These are phyloP conservation scores for Naja naja DNA, from an alignment of 2,113 vertebrate genomes.

Conservation along the genomic window DNA sequence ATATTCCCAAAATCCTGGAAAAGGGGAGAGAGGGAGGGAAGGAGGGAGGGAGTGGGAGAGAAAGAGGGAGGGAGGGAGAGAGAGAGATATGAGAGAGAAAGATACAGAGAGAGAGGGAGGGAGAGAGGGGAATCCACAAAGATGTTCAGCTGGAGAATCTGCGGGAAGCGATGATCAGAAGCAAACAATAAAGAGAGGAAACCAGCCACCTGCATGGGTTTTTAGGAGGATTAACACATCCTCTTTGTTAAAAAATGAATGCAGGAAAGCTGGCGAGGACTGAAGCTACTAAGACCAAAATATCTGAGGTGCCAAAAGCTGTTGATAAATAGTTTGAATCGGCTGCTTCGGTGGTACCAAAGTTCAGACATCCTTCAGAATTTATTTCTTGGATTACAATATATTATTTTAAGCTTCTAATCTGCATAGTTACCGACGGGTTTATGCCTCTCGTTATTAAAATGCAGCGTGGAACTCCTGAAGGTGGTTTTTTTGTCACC, in stretches of 20 bases:
- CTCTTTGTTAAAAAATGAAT: neutral
- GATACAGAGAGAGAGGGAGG: neutral
- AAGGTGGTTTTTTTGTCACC: neutral
- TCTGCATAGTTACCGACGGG: neutral
- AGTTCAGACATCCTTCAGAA: neutral
- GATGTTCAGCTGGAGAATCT: neutral
- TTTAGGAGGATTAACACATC: neutral
- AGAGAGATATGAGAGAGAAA: neutral
- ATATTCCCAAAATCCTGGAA: no score
- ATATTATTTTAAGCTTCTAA: neutral
- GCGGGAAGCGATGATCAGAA: neutral
- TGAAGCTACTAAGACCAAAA: neutral
- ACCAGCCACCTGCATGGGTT: neutral
- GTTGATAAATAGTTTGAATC: neutral
- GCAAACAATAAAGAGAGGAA: neutral
- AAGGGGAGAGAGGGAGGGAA: neutral
- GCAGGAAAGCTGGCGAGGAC: neutral
- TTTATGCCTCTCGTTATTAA: neutral
- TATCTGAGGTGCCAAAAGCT: neutral
- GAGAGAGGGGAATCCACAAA: neutral
- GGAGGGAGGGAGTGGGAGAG: neutral
- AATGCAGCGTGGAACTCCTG: neutral
- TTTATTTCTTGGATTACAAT: neutral
- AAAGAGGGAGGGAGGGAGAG: neutral
- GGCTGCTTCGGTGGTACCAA: neutral